phyloP scores from a whole-genome alignment of 2,888 invertebrate genomes.

The Loripinus fragilis region DNA sequence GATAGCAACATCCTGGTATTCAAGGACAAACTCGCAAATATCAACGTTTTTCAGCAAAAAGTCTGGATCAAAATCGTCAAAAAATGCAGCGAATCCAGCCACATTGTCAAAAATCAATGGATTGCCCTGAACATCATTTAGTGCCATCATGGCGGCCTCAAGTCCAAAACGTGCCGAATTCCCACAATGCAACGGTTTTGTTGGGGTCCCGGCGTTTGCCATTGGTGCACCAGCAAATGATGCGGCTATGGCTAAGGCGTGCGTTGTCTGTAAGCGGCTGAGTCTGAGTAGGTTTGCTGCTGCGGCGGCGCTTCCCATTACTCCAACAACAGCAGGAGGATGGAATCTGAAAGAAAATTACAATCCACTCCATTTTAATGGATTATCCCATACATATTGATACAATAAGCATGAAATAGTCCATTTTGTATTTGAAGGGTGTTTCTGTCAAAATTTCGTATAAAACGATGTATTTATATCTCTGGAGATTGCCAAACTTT shows the following conservation, averaged over 20 bases:
- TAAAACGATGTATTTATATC: no score
- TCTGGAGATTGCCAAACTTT: no score
- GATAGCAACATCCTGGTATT: constrained; percentile 66
- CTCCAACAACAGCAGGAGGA: constrained; percentile 75
- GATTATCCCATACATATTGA: no score
- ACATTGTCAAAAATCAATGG: constrained; percentile 67
- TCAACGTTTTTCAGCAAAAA: constrained; percentile 44
- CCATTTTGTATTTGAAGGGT: no score
- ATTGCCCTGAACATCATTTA: constrained; percentile 71
- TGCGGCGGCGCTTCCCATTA: constrained; percentile 75
- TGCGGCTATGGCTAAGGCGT: constrained; percentile 72
- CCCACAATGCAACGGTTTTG: constrained; percentile 73
- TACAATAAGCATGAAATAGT: no score
- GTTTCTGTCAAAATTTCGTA: no score
- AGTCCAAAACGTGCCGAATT: constrained; percentile 72
- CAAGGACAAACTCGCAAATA: constrained; percentile 48
- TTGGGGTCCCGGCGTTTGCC: constrained; percentile 75
- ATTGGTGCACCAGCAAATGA: constrained; percentile 76
- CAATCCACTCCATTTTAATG: no score
- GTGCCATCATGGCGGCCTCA: constrained; percentile 71
- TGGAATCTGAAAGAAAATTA: constrained; percentile 63
- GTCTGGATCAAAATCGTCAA: constrained; percentile 69
- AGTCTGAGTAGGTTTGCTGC: constrained; percentile 65
- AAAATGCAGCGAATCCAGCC: constrained; percentile 73
- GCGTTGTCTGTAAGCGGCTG: constrained; percentile 60